Percentiles rank a stretch among this genome's conserved stretches.
Conservation (phyloP, 2,888 invertebrate species). For the Uropetala carovei region DNA sequence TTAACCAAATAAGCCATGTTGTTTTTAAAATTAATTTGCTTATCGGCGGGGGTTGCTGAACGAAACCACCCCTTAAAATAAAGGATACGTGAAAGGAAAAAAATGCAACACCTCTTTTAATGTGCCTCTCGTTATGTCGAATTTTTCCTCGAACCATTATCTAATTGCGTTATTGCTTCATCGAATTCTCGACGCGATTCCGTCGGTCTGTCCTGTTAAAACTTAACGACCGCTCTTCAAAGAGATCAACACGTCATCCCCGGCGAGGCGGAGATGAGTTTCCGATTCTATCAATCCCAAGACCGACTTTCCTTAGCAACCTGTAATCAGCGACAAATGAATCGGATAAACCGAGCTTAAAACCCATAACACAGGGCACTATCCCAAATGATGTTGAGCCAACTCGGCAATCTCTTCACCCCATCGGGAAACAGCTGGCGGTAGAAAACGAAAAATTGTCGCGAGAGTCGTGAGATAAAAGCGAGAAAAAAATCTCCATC, state of each 20-base stretch:
- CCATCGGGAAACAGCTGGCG: not conserved
- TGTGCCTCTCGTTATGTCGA: no score
- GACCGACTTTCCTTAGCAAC: not conserved
- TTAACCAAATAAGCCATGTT: no score
- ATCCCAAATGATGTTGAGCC: constrained; percentile 24
- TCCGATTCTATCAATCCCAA: not conserved
- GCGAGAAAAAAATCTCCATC: not conserved
- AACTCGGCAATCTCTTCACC: not conserved
- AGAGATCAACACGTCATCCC: not conserved
- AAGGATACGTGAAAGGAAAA: no score
- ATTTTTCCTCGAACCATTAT: no score
- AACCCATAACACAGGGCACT: constrained; percentile 16
- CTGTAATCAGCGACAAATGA: not conserved
- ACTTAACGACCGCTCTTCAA: no score
- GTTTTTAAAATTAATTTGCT: no score
- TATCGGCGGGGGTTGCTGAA: no score
- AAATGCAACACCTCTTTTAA: no score
- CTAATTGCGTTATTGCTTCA: no score
- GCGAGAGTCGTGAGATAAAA: not conserved
- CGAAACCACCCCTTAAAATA: no score
- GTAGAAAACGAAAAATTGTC: not conserved
- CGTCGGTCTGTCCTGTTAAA: no score
- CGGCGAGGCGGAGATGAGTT: not conserved
- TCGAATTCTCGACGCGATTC: no score
- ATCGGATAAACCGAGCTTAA: not conserved